Percentiles rank a stretch among this genome's conserved stretches.
phyloP scores from a whole-genome alignment of 2,888 invertebrate genomes.

The Plebejus melissa region DNA sequence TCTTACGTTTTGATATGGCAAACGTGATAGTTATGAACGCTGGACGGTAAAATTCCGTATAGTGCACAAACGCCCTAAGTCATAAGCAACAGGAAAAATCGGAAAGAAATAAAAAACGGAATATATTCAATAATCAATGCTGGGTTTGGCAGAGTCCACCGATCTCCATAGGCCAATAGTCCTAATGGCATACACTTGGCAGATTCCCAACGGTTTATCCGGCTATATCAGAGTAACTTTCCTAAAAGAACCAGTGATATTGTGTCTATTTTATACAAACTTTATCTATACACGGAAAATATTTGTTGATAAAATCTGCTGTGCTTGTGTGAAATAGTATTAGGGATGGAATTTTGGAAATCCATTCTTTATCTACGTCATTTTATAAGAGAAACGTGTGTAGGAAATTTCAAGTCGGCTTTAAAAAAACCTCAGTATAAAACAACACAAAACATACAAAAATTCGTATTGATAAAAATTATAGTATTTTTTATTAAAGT shows the following conservation, averaged over 20 bases:
- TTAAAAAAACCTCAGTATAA: too few relatives aligned
- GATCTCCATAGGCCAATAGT: slow-evolving; percentile 21
- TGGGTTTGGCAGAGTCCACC: slow-evolving; percentile 16
- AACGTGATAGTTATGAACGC: too few relatives aligned
- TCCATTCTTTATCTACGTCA: too few relatives aligned
- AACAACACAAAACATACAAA: too few relatives aligned
- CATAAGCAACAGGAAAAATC: background rate
- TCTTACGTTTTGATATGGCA: too few relatives aligned
- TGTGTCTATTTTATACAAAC: background rate
- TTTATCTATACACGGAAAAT: background rate
- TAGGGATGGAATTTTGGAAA: too few relatives aligned
- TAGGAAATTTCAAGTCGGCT: too few relatives aligned
- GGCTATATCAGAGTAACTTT: slow-evolving; percentile 21
- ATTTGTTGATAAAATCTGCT: background rate
- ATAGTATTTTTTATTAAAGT: too few relatives aligned
- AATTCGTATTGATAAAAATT: too few relatives aligned
- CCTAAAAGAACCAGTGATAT: slow-evolving; percentile 1
- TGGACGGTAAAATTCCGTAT: too few relatives aligned
- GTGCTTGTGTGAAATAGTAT: too few relatives aligned
- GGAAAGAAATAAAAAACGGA: slow-evolving; percentile 9
- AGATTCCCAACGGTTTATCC: slow-evolving; percentile 9
- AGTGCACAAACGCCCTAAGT: background rate
- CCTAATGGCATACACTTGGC: slow-evolving; percentile 18
- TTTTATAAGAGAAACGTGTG: too few relatives aligned
- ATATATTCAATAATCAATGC: slow-evolving; percentile 25